Conservation (phyloP, 1,140 invertebrate genomes). For the Mycetomoellerius zeteki region DNA sequence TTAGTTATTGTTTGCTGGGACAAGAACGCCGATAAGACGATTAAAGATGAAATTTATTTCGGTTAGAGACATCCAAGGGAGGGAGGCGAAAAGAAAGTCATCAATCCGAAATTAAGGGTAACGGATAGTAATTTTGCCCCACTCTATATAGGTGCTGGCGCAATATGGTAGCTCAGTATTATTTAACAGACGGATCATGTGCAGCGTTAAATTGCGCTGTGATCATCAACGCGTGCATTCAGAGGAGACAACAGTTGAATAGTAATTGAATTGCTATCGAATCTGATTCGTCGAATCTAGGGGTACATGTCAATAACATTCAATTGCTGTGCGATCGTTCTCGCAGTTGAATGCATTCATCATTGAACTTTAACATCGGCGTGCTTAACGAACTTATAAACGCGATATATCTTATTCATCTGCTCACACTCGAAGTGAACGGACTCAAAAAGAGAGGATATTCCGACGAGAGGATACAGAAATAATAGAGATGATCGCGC, state of each 20-base stretch:
- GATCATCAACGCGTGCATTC: slow-evolving; percentile 54
- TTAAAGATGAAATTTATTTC: not conserved
- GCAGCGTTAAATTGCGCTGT: slow-evolving; percentile 45
- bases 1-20: too few species aligned
- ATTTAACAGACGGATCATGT: slow-evolving; percentile 43
- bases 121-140: not conserved
- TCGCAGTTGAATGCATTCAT: slow-evolving; percentile 29
- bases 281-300: slow-evolving; percentile 51
- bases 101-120: not conserved
- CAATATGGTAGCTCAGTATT: slow-evolving; percentile 20
- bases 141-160: not conserved
- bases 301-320: slow-evolving; percentile 45
- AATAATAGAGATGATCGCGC: not conserved
- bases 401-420: slow-evolving; percentile 31
- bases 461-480: not conserved
- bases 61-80: not conserved
- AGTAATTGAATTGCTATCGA: slow-evolving; percentile 56
- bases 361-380: slow-evolving; percentile 34
- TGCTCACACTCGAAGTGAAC: not conserved
- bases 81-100: not conserved
- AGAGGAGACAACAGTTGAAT: slow-evolving; percentile 49
- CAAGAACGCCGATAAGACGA: not conserved
- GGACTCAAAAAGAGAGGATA: not conserved
- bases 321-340: slow-evolving; percentile 38
- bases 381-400: slow-evolving; percentile 14